Percentiles rank a stretch among this genome's conserved stretches.
Conservation (phyloP, 2,797 vertebrate species). For the Dallia pectoralis region DNA sequence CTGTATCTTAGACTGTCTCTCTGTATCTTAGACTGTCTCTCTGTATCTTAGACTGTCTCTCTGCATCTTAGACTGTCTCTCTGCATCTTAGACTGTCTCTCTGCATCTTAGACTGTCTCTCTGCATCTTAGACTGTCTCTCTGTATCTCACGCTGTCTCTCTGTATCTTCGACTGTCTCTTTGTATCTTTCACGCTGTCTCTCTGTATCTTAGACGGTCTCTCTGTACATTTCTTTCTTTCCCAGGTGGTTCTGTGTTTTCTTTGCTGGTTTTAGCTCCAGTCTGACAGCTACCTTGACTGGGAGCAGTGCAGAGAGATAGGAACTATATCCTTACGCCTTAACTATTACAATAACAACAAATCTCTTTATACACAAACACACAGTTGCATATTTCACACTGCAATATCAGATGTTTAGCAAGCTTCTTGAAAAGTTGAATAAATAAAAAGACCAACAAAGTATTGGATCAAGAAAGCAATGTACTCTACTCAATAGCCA, state of each 20-base stretch:
- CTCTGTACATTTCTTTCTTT: neutral
- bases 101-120: neutral
- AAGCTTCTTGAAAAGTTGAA: too few relatives aligned
- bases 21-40: neutral
- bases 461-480: too few relatives aligned
- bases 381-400: neutral
- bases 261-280: slow-evolving; percentile 17
- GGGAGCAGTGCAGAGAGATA: neutral
- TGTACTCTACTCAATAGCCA: too few relatives aligned
- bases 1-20: neutral
- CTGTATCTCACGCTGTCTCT: too few relatives aligned
- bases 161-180: too few relatives aligned
- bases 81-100: neutral
- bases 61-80: too few relatives aligned
- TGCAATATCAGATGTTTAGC: too few relatives aligned
- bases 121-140: neutral
- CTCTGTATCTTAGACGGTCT: neutral
- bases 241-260: neutral
- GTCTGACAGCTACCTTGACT: neutral
- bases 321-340: slow-evolving; percentile 14
- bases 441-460: too few relatives aligned
- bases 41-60: neutral
- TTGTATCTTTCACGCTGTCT: neutral
- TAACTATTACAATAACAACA: slow-evolving; percentile 30
- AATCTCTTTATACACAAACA: slow-evolving; percentile 11